phyloP scores from a whole-genome alignment of 2,113 vertebrate species.

The Syngnathus scovelli region DNA sequence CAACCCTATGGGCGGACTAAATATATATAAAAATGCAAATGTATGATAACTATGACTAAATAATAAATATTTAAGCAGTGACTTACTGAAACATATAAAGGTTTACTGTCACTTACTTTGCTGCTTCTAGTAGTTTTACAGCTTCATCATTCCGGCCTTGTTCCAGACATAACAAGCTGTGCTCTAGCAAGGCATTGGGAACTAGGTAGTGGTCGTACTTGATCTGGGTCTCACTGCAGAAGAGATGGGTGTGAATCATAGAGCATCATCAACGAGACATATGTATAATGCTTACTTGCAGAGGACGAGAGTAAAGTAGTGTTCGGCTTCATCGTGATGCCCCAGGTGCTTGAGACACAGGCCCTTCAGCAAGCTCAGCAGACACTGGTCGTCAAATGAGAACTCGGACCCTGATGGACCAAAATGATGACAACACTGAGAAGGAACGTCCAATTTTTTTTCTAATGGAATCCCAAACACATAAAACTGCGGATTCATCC shows the following conservation, averaged over 20 bases:
- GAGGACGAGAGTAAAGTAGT: constrained; percentile 86
- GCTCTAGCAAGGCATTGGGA: constrained; percentile 89
- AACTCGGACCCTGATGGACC: constrained; percentile 77
- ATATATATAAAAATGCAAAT: no score
- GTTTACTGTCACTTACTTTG: constrained; percentile 78
- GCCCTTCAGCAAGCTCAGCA: constrained; percentile 88
- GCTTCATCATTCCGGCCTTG: constrained; percentile 81
- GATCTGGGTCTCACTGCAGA: constrained; percentile 87
- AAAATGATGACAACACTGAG: constrained; percentile 2
- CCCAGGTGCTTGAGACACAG: constrained; percentile 92
- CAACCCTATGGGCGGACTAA: no score
- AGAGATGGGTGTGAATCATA: background rate
- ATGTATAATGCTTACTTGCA: constrained; percentile 78
- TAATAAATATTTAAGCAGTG: background rate
- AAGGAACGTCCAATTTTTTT: background rate
- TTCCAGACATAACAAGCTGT: constrained; percentile 86
- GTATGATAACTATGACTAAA: no score
- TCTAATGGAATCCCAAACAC: background rate
- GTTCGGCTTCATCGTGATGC: constrained; percentile 81
- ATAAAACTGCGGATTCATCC: background rate
- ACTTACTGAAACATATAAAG: background rate
- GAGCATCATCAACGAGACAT: background rate
- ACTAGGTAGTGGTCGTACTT: constrained; percentile 95
- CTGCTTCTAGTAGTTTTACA: constrained; percentile 83
- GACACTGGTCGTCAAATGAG: constrained; percentile 83